These are phyloP conservation scores for Iguana delicatissima DNA, from an alignment of 2,797 vertebrate species.

Conservation along the genomic window DNA sequence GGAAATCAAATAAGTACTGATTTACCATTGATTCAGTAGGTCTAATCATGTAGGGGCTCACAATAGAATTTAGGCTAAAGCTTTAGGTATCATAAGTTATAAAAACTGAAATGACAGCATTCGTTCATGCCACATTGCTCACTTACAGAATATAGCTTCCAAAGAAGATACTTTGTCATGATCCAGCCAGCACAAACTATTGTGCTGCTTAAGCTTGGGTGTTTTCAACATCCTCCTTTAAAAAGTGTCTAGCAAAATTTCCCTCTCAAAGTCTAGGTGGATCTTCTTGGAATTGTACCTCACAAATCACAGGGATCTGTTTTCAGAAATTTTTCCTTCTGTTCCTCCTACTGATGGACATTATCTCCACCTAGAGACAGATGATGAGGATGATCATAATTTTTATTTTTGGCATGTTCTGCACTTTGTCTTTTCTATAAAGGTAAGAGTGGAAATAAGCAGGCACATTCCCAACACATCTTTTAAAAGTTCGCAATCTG, in stretches of 20 bases:
- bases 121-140: not conserved
- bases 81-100: not conserved
- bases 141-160: not conserved
- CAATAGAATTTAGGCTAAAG: no score
- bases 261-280: not conserved
- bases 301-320: not conserved
- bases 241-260: not conserved
- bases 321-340: not conserved
- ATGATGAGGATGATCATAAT: not conserved
- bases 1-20: no score
- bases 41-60: no score
- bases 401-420: not conserved
- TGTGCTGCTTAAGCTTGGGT: not conserved
- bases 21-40: no score
- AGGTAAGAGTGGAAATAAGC: not conserved
- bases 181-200: not conserved
- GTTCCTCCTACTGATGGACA: no score
- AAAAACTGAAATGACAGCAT: not conserved
- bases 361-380: not conserved
- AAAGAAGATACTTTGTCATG: not conserved
- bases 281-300: not conserved
- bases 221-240: no score
- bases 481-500: not conserved
- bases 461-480: no score
- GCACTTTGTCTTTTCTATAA: not conserved